A percentile compares a stretch with the other conserved stretches of the same genome.
Evolutionary conservation across 2,797 vertebrate species (phyloP).

Genomic region (Muraenolepis orangiensis): DNA sequence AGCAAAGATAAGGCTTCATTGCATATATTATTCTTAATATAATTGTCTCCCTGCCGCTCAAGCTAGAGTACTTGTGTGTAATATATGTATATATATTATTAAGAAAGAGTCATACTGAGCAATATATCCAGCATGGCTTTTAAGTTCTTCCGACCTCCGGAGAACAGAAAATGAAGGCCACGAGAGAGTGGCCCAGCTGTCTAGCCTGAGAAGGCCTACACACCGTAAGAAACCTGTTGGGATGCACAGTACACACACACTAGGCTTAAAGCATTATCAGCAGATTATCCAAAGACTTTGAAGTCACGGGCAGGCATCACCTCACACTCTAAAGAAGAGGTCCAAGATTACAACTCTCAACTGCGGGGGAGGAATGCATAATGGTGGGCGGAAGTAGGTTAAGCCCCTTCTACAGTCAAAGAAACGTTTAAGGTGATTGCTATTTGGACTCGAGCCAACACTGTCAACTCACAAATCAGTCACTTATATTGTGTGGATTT

Average conservation of each 20-base stretch:
- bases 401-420: conserved; percentile 18
- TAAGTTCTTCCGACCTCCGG: conserved; percentile 19
- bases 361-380: conserved; percentile 39
- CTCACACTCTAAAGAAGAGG: conserved; percentile 45
- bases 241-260: conserved; percentile 36
- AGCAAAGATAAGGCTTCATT: conserved; percentile 69
- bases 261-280: conserved; percentile 66
- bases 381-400: conserved; percentile 20
- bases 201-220: conserved; percentile 42
- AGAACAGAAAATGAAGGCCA: conserved; percentile 46
- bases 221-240: conserved; percentile 54
- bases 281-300: conserved; percentile 64
- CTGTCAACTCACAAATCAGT: conserved; percentile 17
- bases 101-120: conserved; percentile 3
- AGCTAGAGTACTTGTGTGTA: conserved; percentile 26
- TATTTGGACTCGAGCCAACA: conserved; percentile 14
- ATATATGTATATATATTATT: neutral
- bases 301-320: conserved; percentile 42
- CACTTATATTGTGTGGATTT: conserved; percentile 10
- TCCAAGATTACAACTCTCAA: conserved; percentile 58
- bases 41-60: conserved; percentile 44
- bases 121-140: conserved; percentile 2
- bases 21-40: conserved; percentile 36
- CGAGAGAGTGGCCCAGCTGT: conserved; percentile 25
- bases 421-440: conserved; percentile 13